These are phyloP conservation scores for Entomobrya multifasciata DNA, from an alignment of 2,888 invertebrate genomes.

Conservation along the genomic window DNA sequence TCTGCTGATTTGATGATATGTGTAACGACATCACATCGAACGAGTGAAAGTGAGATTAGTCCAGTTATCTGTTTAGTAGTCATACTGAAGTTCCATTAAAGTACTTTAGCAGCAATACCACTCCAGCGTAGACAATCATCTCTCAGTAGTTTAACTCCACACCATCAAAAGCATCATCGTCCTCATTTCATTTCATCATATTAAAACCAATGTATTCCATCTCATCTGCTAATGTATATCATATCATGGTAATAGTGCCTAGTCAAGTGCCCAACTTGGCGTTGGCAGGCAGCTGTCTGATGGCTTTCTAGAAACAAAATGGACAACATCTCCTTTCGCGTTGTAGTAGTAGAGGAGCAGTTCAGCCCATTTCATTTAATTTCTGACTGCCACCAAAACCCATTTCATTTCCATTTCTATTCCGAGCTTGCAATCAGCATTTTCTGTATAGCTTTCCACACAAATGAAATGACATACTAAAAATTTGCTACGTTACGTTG, in stretches of 20 bases:
- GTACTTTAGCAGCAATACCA: not conserved
- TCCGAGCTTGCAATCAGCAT: slow-evolving; percentile 20
- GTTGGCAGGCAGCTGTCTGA: too few relatives aligned
- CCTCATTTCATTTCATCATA: slow-evolving; percentile 25
- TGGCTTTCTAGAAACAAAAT: not conserved
- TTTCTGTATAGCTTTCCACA: not conserved
- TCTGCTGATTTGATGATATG: slow-evolving; percentile 13
- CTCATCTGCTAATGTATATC: slow-evolving; percentile 9
- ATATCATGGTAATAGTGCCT: too few relatives aligned
- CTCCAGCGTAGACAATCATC: too few relatives aligned
- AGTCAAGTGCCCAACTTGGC: not conserved
- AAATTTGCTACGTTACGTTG: not conserved
- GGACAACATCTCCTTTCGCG: slow-evolving; percentile 1
- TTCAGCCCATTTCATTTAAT: slow-evolving; percentile 49
- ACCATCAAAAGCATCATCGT: not conserved
- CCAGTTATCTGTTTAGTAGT: not conserved
- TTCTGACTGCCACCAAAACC: slow-evolving; percentile 30
- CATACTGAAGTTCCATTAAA: not conserved
- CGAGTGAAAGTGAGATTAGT: not conserved
- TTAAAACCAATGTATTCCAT: slow-evolving; percentile 23
- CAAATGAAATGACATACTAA: not conserved
- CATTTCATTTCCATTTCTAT: slow-evolving; percentile 44
- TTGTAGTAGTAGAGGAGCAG: too few relatives aligned
- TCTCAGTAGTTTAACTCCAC: not conserved
- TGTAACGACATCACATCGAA: not conserved